A percentile compares a stretch with the other conserved stretches of the same genome.
These are phyloP conservation scores for Prosapia bicincta DNA, from an alignment of 2,888 invertebrate genomes.

Conservation along the genomic window DNA sequence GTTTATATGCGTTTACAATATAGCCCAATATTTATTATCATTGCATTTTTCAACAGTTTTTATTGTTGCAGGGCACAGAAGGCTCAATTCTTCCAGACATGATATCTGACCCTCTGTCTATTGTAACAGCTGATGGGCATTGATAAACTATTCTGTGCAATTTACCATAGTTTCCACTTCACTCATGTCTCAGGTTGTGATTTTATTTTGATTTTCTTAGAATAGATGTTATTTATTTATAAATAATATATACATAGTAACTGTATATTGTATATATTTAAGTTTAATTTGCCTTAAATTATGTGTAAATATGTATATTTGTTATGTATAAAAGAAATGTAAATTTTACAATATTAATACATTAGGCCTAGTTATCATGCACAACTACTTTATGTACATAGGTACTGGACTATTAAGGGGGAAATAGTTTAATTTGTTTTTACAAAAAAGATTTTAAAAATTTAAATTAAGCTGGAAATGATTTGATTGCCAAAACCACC, in stretches of 20 bases:
- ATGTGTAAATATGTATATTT: background rate
- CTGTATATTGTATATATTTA: background rate
- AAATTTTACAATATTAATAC: background rate
- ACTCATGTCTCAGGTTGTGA: background rate
- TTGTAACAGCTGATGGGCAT: constrained; percentile 4
- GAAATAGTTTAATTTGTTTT: no score
- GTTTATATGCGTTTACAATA: no score
- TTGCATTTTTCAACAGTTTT: no score
- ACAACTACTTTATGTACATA: background rate
- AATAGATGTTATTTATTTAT: background rate
- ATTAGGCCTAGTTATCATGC: background rate
- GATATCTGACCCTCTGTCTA: background rate
- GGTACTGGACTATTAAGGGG: background rate
- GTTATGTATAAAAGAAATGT: background rate
- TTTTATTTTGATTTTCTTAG: background rate
- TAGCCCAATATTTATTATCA: no score
- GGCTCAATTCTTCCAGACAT: constrained; percentile 7
- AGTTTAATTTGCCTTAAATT: background rate
- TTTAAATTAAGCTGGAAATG: no score
- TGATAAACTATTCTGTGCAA: no score
- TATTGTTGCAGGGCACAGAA: constrained; percentile 1
- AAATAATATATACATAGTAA: background rate
- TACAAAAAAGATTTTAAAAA: no score
- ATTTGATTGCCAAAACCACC: no score
- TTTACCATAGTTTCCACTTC: background rate